These are phyloP conservation scores for Druon quercuslanigerum DNA, from an alignment of 1,140 invertebrate species.

Conservation along the genomic window DNA sequence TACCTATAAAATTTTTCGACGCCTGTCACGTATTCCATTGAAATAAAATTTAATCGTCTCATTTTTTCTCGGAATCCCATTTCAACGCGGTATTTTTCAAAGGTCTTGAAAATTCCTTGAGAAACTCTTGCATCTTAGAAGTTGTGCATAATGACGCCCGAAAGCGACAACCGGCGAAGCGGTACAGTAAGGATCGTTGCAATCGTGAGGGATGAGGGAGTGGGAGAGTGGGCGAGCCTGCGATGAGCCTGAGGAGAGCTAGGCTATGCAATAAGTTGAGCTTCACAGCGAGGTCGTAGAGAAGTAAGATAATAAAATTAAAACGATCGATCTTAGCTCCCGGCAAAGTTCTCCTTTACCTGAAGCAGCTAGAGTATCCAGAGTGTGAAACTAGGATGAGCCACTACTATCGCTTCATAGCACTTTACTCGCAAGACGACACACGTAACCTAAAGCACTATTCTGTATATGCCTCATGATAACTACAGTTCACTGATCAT, in stretches of 20 bases:
- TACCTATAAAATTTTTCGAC: no score
- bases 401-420: slow-evolving; percentile 8
- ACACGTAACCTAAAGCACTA: slow-evolving; percentile 40
- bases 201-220: slow-evolving; percentile 31
- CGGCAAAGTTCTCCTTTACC: slow-evolving; percentile 19
- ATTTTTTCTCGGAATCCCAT: background rate
- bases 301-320: slow-evolving; percentile 60
- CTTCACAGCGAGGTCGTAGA: slow-evolving; percentile 36
- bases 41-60: background rate
- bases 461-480: slow-evolving; percentile 37
- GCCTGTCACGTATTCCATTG: background rate
- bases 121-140: slow-evolving; percentile 19
- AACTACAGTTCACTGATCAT: slow-evolving; percentile 28
- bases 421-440: slow-evolving; percentile 29
- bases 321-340: slow-evolving; percentile 55
- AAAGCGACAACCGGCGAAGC: slow-evolving; percentile 22
- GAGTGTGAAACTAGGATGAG: slow-evolving; percentile 36
- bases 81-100: background rate
- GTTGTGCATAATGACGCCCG: slow-evolving; percentile 21
- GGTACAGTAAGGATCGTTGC: slow-evolving; percentile 42
- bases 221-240: slow-evolving; percentile 9
- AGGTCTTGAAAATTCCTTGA: slow-evolving; percentile 7
- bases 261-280: slow-evolving; percentile 25
- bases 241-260: background rate
- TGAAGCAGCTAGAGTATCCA: slow-evolving; percentile 23